Evolutionary conservation across 1,140 invertebrate species (phyloP), one percentile per base, ranked within the genome.

Genomic region (Tyrophagus putrescentiae): DNA sequence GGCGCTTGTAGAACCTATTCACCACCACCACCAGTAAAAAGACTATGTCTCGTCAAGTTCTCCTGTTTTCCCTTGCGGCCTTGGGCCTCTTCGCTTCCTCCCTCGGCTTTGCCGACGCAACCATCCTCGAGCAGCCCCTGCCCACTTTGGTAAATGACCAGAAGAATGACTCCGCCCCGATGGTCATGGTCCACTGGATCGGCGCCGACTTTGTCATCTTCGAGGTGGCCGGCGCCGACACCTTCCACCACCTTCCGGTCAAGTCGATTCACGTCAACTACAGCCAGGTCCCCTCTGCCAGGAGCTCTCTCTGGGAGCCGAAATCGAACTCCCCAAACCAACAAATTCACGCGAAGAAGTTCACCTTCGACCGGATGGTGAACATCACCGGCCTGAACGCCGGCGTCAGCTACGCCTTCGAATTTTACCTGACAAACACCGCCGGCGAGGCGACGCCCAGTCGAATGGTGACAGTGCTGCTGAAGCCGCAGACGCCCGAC

Each of bases 401-500:
- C 6, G 52, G 52, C 6, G 6, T 5, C 52, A 54, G 23, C 25
- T 54, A 54, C 23, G 7, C 16, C 11, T 54, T 54, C 25, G 28
- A 54, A 21, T 41, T 54, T 21, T 54, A 23, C 36, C 6, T 31
- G 16, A 31, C 6, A 28, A 54, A 54, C 23, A 27, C 6, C 6
- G 36, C 16, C 16, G 36, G 36, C 9, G 6, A 54, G 52, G 6
- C 11, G 25, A 33, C 28, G 16, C 52, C 52, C 6, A 41, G 5
- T 5, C 7, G 6, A 54, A 6, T 9, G 18, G 25, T 54, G 18
- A 9, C 11, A 18, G 6, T 54, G 11, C 23, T 54, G 16, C 52
- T 54, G 6, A 6, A 9, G 52, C 52, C 52, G 7, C 52, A 23
- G 36, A 54, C 52, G n/a, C 52, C 52, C 23, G 52, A 54, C 36